Conservation (phyloP, 2,113 vertebrate species). For the Thalassarche chlororhynchos region DNA sequence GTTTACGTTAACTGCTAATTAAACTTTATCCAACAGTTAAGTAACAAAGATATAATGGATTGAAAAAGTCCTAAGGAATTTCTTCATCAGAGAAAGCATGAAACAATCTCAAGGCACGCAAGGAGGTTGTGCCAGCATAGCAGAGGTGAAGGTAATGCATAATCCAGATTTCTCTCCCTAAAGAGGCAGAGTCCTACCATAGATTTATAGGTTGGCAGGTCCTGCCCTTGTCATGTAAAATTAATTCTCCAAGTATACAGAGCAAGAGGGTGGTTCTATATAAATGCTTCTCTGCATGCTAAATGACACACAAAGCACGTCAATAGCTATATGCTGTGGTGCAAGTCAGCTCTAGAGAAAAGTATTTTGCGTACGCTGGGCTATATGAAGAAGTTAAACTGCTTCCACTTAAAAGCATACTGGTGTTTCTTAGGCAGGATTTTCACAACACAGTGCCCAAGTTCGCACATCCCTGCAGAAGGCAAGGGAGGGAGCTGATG, state of each 20-base stretch:
- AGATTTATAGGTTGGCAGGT: not conserved
- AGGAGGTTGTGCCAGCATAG: fast-evolving
- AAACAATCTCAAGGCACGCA: not conserved
- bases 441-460: not conserved
- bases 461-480: fast-evolving
- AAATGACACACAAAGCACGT: too few relatives aligned
- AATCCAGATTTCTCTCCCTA: not conserved
- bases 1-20: not conserved
- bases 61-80: not conserved
- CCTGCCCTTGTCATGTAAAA: not conserved
- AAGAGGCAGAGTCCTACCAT: not conserved
- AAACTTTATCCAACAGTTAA: not conserved
- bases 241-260: not conserved
- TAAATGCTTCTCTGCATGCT: not conserved
- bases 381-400: fast-evolving
- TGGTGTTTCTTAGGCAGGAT: not conserved
- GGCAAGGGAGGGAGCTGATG: not conserved
- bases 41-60: not conserved
- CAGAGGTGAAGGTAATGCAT: fast-evolving
- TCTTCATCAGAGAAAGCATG: not conserved
- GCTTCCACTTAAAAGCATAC: not conserved
- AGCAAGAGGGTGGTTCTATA: not conserved
- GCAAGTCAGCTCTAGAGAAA: not conserved
- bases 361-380: fast-evolving
- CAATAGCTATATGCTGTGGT: not conserved